These are phyloP conservation scores for Tupaia chinensis DNA, from an alignment of 2,113 vertebrate genomes.

Conservation along the genomic window DNA sequence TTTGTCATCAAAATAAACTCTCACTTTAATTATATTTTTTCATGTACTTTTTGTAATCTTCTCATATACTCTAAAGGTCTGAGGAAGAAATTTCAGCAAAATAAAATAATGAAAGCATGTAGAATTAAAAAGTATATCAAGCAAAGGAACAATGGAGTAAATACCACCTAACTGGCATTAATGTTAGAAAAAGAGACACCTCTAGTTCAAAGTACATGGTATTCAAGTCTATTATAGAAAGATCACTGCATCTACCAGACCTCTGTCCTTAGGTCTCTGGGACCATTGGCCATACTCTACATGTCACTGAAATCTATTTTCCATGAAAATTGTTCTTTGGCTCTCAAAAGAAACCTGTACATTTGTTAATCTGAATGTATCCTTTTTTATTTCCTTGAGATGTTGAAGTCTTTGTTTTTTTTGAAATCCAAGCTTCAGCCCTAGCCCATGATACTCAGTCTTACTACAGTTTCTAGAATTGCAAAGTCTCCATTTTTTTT, in stretches of 20 bases:
- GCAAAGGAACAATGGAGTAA: not conserved
- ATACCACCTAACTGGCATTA: not conserved
- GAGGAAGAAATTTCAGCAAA: not conserved
- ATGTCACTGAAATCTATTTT: not conserved
- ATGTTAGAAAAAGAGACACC: not conserved
- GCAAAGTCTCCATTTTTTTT: not conserved
- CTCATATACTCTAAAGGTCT: not conserved
- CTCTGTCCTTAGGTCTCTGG: not conserved
- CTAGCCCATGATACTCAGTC: not conserved
- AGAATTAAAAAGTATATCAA: slow-evolving; percentile 31
- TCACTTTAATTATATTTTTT: too few relatives aligned
- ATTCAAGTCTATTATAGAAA: not conserved
- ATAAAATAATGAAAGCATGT: not conserved
- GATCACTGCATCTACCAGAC: not conserved
- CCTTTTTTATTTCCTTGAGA: not conserved
- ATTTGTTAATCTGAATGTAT: not conserved
- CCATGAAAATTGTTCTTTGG: not conserved
- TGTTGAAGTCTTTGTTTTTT: not conserved
- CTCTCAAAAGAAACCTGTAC: not conserved
- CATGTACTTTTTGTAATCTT: too few relatives aligned
- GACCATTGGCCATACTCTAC: not conserved
- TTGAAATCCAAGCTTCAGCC: not conserved
- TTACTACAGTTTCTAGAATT: not conserved
- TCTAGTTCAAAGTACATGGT: not conserved
- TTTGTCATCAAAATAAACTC: too few relatives aligned